Evolutionary conservation across 1,140 invertebrate genomes (phyloP).

Genomic region (Drosophila elegans): DNA sequence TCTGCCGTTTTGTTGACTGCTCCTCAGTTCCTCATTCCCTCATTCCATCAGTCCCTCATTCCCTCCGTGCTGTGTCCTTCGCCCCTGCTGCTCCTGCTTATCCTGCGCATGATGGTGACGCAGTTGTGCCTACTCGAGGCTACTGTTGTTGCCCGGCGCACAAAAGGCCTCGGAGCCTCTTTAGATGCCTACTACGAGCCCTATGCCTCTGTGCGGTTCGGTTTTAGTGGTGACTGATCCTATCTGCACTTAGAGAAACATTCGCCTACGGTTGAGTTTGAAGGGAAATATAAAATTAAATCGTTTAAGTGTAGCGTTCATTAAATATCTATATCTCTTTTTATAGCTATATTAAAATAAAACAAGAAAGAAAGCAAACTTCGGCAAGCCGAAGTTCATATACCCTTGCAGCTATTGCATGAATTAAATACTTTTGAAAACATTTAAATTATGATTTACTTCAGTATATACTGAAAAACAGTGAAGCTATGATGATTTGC

Average conservation of each 20-base stretch:
- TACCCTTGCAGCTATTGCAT: too few relatives aligned
- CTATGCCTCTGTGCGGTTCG: constrained; percentile 24
- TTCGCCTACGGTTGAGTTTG: too few relatives aligned
- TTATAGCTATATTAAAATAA: too few relatives aligned
- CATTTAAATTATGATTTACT: too few relatives aligned
- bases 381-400: too few relatives aligned
- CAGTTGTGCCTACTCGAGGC: constrained; percentile 48
- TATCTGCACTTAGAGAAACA: constrained; percentile 26
- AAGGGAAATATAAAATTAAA: too few relatives aligned
- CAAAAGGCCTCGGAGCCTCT: constrained; percentile 37
- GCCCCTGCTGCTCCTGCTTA: constrained; percentile 25
- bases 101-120: constrained; percentile 30
- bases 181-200: constrained; percentile 4
- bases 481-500: too few relatives aligned
- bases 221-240: constrained; percentile 41
- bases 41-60: constrained; percentile 23
- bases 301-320: too few relatives aligned
- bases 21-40: constrained; percentile 9
- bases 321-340: too few relatives aligned
- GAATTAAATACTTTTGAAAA: too few relatives aligned
- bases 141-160: constrained; percentile 35
- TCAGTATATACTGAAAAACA: too few relatives aligned
- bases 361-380: too few relatives aligned
- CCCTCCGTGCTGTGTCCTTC: background rate
- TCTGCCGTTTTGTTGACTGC: constrained; percentile 38